Conservation (phyloP, 2,797 vertebrate species). For the Thalassophryne amazonica region DNA sequence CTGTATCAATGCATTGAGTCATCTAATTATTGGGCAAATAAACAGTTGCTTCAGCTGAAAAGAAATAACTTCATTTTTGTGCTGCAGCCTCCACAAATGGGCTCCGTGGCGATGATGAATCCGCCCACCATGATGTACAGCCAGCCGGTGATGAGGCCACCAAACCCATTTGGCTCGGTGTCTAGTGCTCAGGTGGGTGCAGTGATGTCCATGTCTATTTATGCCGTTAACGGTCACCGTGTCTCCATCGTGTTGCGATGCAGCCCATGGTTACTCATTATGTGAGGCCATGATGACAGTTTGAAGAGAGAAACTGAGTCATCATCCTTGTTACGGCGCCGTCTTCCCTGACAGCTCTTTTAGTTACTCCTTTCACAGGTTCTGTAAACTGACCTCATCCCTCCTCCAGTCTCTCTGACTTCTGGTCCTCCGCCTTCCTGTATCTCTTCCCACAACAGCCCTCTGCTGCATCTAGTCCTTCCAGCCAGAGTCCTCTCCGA, state of each 20-base stretch:
- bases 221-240: slow-evolving; percentile 30
- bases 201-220: slow-evolving; percentile 28
- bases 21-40: no score
- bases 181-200: slow-evolving; percentile 93
- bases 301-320: slow-evolving; percentile 47
- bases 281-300: slow-evolving; percentile 57
- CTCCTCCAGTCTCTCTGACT: slow-evolving; percentile 80
- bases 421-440: slow-evolving; percentile 69
- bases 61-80: slow-evolving; percentile 3
- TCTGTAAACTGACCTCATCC: slow-evolving; percentile 69
- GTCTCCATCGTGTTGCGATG: slow-evolving; percentile 49
- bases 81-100: slow-evolving; percentile 89
- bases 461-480: slow-evolving; percentile 99
- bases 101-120: slow-evolving; percentile 95
- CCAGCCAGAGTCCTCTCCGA: slow-evolving; percentile 99
- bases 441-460: slow-evolving; percentile 88
- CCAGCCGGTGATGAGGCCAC: slow-evolving; percentile 96
- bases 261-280: slow-evolving; percentile 37
- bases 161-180: slow-evolving; percentile 96
- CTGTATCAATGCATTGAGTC: no score
- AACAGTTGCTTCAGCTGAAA: background rate
- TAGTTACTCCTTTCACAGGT: slow-evolving; percentile 68
- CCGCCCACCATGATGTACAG: slow-evolving; percentile 97
- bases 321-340: slow-evolving; percentile 48
- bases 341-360: slow-evolving; percentile 7